Percentiles rank a stretch among this genome's conserved stretches.
These are phyloP conservation scores for Mirza zaza DNA, from an alignment of 2,113 vertebrate genomes.

Conservation along the genomic window DNA sequence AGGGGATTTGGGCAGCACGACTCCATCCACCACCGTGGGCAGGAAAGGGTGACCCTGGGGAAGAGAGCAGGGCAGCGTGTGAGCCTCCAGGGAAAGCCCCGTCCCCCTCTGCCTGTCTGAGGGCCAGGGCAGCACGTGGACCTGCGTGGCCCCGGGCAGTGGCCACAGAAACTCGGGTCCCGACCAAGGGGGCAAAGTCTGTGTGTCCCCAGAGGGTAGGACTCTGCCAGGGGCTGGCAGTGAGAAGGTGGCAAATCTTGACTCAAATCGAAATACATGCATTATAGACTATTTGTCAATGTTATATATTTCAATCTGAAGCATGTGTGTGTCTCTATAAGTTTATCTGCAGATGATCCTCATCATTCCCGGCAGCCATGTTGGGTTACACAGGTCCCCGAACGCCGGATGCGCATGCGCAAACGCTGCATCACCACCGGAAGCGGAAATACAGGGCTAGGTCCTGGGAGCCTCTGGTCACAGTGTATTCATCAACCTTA, in stretches of 20 bases:
- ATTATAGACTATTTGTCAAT: background rate
- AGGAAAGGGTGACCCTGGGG: background rate
- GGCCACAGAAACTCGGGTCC: background rate
- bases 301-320: background rate
- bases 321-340: background rate
- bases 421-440: too few species aligned
- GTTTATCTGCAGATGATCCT: too few species aligned
- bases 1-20: constrained; percentile 54
- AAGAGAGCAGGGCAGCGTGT: rapidly evolving
- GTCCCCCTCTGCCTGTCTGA: rapidly evolving
- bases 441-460: too few species aligned
- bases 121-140: rapidly evolving
- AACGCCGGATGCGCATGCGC: too few species aligned
- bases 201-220: background rate
- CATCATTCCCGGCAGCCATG: too few species aligned
- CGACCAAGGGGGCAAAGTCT: background rate
- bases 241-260: too few species aligned
- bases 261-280: background rate
- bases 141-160: rapidly evolving
- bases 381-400: too few species aligned
- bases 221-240: background rate
- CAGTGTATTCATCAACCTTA: too few species aligned
- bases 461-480: too few species aligned
- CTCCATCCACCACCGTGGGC: background rate
- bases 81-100: rapidly evolving